Conservation (phyloP, 2,113 vertebrate species). For the Rattus rattus region DNA sequence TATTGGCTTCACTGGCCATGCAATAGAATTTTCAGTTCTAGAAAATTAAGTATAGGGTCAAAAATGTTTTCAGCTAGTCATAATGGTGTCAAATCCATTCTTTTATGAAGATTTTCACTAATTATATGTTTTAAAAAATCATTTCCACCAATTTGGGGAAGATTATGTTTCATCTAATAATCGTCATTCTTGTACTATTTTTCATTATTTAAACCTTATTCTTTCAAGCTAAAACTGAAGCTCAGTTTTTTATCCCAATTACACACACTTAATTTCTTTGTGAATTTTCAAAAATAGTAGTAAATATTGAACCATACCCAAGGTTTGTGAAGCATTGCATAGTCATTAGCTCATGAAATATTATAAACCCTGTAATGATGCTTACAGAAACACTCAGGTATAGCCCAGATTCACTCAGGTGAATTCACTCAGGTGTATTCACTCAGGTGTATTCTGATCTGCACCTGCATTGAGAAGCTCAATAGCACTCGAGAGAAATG, state of each 20-base stretch:
- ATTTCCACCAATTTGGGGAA: slow-evolving; percentile 18
- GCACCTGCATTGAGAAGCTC: background rate
- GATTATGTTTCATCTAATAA: slow-evolving; percentile 31
- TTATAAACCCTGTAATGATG: background rate
- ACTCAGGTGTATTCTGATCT: background rate
- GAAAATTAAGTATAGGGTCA: slow-evolving; percentile 20
- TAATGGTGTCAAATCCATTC: background rate
- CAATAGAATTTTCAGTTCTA: slow-evolving; percentile 29
- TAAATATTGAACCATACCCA: background rate
- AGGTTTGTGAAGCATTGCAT: background rate
- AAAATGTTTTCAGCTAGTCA: slow-evolving; percentile 46
- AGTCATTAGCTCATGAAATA: slow-evolving; percentile 2
- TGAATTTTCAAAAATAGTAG: slow-evolving; percentile 20
- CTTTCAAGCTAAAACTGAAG: slow-evolving; percentile 5
- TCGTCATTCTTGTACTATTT: slow-evolving; percentile 6
- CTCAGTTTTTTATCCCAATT: background rate
- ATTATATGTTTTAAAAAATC: slow-evolving; percentile 32
- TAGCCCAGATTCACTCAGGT: background rate
- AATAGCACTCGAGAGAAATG: background rate
- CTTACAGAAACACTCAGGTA: background rate
- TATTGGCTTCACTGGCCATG: background rate
- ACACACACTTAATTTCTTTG: background rate
- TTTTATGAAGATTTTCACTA: background rate
- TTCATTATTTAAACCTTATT: slow-evolving; percentile 53
- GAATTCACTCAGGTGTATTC: background rate